A percentile compares a stretch with the other conserved stretches of the same genome.
Conservation (phyloP, 2,113 vertebrate genomes). For the Poicephalus meyeri region DNA sequence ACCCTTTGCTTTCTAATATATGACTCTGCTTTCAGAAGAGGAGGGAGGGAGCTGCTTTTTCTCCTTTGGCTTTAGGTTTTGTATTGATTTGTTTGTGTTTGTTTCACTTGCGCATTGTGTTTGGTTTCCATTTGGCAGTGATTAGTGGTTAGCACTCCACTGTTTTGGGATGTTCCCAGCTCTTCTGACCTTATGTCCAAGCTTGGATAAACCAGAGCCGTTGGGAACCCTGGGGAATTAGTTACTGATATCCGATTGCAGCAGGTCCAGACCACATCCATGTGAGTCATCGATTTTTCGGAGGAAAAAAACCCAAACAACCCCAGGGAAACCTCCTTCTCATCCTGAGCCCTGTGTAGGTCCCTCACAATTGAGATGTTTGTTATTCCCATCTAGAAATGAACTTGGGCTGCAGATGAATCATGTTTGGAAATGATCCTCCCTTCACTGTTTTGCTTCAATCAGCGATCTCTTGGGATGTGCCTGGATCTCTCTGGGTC, state of each 20-base stretch:
- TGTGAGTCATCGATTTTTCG: not conserved
- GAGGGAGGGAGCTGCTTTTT: not conserved
- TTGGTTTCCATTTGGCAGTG: not conserved
- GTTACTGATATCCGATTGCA: not conserved
- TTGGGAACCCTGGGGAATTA: not conserved
- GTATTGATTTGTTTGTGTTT: constrained; percentile 47
- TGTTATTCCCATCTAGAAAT: not conserved
- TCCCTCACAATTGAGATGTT: not conserved
- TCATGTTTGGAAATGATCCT: not conserved
- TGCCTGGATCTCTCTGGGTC: not conserved
- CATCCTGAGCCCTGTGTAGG: not conserved
- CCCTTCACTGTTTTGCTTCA: not conserved
- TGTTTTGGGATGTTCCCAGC: constrained; percentile 3
- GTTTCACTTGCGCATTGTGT: not conserved
- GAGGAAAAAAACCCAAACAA: not conserved
- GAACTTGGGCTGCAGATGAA: not conserved
- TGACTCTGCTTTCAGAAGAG: not conserved
- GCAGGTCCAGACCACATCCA: not conserved
- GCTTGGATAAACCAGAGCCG: not conserved
- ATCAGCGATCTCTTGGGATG: not conserved
- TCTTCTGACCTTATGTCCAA: constrained; percentile 7
- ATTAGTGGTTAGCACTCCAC: not conserved
- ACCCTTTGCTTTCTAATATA: not conserved
- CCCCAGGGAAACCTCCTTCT: not conserved
- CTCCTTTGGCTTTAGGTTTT: not conserved